phyloP scores from a whole-genome alignment of 2,113 vertebrate species.

The Petrocephalus microphthalmus region DNA sequence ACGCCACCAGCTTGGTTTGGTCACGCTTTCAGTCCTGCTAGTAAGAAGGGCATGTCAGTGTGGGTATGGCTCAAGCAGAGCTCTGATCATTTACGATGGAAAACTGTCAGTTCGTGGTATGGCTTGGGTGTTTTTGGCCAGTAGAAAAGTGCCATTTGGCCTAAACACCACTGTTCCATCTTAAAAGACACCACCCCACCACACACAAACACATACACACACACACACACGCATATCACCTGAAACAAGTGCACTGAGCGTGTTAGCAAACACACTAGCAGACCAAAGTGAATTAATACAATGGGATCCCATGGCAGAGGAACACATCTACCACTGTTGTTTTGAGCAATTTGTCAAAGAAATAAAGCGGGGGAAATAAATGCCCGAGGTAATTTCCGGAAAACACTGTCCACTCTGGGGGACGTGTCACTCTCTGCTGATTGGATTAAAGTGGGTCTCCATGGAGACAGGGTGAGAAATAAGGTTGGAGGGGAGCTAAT shows the following conservation, averaged over 20 bases:
- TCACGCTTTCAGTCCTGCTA: background rate
- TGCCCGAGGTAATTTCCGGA: background rate
- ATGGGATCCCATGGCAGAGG: background rate
- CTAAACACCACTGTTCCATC: background rate
- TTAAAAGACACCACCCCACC: background rate
- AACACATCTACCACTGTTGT: background rate
- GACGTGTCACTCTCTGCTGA: background rate
- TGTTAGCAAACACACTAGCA: background rate
- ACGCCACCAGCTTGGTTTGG: background rate
- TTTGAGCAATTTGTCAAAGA: conserved; percentile 10
- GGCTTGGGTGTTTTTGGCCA: background rate
- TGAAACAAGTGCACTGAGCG: background rate
- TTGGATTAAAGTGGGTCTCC: conserved; percentile 18
- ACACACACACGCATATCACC: background rate
- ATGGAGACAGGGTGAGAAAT: conserved; percentile 22
- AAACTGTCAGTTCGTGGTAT: background rate
- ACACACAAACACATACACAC: too few relatives aligned
- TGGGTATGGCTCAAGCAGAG: background rate
- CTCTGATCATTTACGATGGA: background rate
- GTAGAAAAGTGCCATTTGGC: background rate
- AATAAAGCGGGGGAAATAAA: background rate
- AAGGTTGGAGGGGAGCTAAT: conserved; percentile 22
- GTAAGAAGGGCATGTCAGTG: background rate
- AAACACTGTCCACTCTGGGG: background rate
- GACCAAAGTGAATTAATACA: background rate